These are phyloP conservation scores for Ericerus pela DNA, from an alignment of 1,140 invertebrate genomes.

Conservation along the genomic window DNA sequence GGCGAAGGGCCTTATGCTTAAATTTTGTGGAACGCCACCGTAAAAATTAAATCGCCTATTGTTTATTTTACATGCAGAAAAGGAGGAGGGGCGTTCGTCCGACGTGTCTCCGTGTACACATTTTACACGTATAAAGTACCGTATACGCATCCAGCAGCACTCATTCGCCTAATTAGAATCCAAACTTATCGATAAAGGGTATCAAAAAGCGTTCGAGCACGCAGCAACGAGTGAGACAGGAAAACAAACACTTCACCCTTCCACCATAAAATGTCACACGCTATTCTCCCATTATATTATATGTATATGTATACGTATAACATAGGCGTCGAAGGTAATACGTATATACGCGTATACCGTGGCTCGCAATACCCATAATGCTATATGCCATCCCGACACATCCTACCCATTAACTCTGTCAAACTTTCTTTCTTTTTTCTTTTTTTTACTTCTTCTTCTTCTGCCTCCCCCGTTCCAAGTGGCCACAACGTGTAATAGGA, in stretches of 20 bases:
- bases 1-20: too few relatives aligned
- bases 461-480: not conserved
- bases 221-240: not conserved
- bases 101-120: too few relatives aligned
- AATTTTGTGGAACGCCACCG: not conserved
- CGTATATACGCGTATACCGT: too few relatives aligned
- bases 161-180: conserved; percentile 8
- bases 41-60: not conserved
- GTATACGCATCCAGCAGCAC: too few relatives aligned
- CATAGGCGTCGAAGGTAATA: too few relatives aligned
- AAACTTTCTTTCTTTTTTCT: too few relatives aligned
- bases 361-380: too few relatives aligned
- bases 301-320: too few relatives aligned
- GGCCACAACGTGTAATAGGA: not conserved
- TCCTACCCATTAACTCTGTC: conserved; percentile 6
- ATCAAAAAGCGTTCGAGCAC: not conserved
- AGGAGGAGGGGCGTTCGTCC: not conserved
- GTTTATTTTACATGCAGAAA: not conserved
- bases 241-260: not conserved
- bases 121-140: too few relatives aligned
- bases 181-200: conserved; percentile 11
- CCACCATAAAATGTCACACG: conserved; percentile 6
- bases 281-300: conserved; percentile 11
- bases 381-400: conserved; percentile 4
- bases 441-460: too few relatives aligned